Base-by-base conservation (phyloP, 2,797 vertebrate species). In the Oreochromis grahami region DNA sequence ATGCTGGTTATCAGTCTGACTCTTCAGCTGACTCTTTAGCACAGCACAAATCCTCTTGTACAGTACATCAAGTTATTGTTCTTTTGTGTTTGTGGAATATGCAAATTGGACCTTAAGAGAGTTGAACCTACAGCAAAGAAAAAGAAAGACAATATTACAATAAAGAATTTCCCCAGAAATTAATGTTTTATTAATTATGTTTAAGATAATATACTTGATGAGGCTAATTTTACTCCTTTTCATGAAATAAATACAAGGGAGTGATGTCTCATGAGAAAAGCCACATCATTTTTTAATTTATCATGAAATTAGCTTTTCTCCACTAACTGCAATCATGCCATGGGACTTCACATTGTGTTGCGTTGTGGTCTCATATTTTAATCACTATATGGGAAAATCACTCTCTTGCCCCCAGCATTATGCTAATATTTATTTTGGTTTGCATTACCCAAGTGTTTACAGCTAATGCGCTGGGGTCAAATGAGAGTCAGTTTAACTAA, bases 111-210 rank as follows among this genome's bases (percentile, higher is more conserved):
- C 84, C 92, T 89, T 89, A 86, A 89, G 87, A 95, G 88, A 93
- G 77, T 80, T 89, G 65, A 94, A 93, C 91, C 93, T 91, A 92
- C 82, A 93, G 82, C 68, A n/a, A 70, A 80, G 77, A 78, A 74
- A 88, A 87, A 86, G 50, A 85, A 86, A 84, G 52, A 84, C 68
- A 83, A 79, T 80, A 86, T 80, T 51, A 80, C 84, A 84, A 84
- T 77, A 85, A 29, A 55, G 76, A 86, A 92, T 77, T 92, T 91
- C 89, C 72, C 24, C 88, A 84, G 68, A 94, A 94, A 95, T 93
- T 78, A 91, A 95, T 96, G 91, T 95, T 95, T 95, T 95, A 96
- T 96, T 96, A 94, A 96, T 96, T 92, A 92, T 82, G 87, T 94
- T 95, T 93, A 94, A 93, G 91, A 95, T 93, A 94, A 92, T 93